These are phyloP conservation scores for Sebastes hubbsi DNA, from an alignment of 2,797 vertebrate genomes.

Conservation along the genomic window DNA sequence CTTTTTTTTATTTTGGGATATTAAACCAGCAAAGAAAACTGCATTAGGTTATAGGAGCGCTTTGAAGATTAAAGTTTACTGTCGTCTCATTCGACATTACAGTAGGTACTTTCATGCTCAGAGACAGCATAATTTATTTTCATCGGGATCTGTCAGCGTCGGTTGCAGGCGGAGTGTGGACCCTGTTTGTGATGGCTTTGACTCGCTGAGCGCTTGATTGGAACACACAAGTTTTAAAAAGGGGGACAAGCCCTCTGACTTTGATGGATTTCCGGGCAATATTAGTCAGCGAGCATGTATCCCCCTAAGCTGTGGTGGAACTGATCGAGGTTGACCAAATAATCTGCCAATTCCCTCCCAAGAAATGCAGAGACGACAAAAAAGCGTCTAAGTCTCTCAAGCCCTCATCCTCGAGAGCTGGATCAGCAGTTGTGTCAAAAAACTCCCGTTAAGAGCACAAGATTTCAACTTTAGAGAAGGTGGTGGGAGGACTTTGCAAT, in stretches of 20 bases:
- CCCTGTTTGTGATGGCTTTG: slow-evolving; percentile 63
- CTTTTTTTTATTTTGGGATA: slow-evolving; percentile 47
- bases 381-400: slow-evolving; percentile 77
- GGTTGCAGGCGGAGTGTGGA: slow-evolving; percentile 33
- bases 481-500: slow-evolving; percentile 61
- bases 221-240: slow-evolving; percentile 66
- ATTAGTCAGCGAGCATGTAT: slow-evolving; percentile 78
- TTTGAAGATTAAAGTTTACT: slow-evolving; percentile 67
- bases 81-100: slow-evolving; percentile 60
- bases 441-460: slow-evolving; percentile 71
- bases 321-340: slow-evolving; percentile 86
- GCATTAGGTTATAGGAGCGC: slow-evolving; percentile 46
- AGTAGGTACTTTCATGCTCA: slow-evolving; percentile 59
- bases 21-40: slow-evolving; percentile 60
- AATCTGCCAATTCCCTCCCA: slow-evolving; percentile 85
- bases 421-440: slow-evolving; percentile 83
- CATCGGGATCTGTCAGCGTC: slow-evolving; percentile 51
- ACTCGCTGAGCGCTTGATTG: slow-evolving; percentile 65
- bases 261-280: slow-evolving; percentile 81
- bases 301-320: slow-evolving; percentile 83
- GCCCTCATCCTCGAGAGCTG: slow-evolving; percentile 80
- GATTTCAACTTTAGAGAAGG: slow-evolving; percentile 75
- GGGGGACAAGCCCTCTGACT: slow-evolving; percentile 76
- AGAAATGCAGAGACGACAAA: slow-evolving; percentile 82
- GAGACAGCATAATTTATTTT: slow-evolving; percentile 64